Base-by-base conservation (phyloP, 2,888 invertebrate genomes). In the Sthenelais limicola region DNA sequence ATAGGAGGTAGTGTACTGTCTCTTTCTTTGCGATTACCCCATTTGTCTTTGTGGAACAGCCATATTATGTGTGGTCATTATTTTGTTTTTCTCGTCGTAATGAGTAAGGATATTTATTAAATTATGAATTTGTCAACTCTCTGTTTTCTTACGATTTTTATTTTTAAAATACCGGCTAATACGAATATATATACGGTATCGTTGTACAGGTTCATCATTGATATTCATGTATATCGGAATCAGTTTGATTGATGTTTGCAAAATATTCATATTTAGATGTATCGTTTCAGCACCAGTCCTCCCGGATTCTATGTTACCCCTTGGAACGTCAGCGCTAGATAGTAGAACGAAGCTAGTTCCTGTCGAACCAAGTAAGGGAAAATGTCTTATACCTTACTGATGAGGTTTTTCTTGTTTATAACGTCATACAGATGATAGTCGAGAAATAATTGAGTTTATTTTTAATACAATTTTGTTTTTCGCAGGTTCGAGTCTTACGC, bases 261-360 rank as follows among this genome's bases (percentile, higher is more conserved):
- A n/a, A n/a, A n/a, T n/a, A 21, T 4, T 12, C 38, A 15, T 21
- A 66, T 12, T 9, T 35, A 66, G 18, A 7, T 68, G 21, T 68
- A 26, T 26, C 30, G 0, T 56, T 28, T 1, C 77, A 89, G 96
- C 97, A 0, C 95, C 96, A 0, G 92, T 94, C 0, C 89, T 98
- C 72, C 98, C 98, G 0, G 96, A 95, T 83, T 97, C 97, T 1
- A 97, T 97, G 87, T 92, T 98, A 92, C 98, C 98, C 0, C 91
- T 97, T 73, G 98, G 98, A 67, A 97, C 97, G 96, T 95, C 94
- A 83, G 89, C 92, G 0, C 94, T 94, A 85, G 97, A 98, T 88
- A 95, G 95, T 85, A 84, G 87, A 72, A 96, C 96, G 0, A 96
- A 96, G 89, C 90, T 97, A 69, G 95, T 97, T 35, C 89, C 92